phyloP scores from a whole-genome alignment of 1,140 invertebrate species.

The Drosophila nasuta region DNA sequence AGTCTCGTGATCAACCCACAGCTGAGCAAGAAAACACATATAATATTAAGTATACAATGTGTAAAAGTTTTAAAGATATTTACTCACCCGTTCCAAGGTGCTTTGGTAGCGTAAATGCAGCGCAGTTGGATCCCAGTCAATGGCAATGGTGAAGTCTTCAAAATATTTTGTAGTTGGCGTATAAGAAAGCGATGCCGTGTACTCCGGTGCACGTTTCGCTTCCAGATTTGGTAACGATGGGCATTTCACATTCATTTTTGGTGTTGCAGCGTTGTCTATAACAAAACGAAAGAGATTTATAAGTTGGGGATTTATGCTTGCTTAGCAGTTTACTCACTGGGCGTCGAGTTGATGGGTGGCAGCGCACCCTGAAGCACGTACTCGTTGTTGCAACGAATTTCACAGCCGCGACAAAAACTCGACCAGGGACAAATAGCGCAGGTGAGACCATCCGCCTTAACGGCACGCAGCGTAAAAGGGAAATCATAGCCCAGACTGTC shows the following conservation, averaged over 20 bases:
- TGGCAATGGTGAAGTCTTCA: conserved; percentile 83
- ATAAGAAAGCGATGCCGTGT: conserved; percentile 66
- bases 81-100: conserved; percentile 90
- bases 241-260: conserved; percentile 73
- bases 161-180: conserved; percentile 72
- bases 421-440: conserved; percentile 95
- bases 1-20: conserved; percentile 90
- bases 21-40: conserved; percentile 83
- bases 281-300: neutral
- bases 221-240: conserved; percentile 79
- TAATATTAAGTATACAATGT: neutral
- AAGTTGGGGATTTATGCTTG: neutral
- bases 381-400: conserved; percentile 89
- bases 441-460: conserved; percentile 89
- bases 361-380: conserved; percentile 80
- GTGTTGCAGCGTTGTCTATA: conserved; percentile 66
- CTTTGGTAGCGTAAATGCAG: conserved; percentile 94
- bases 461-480: conserved; percentile 93
- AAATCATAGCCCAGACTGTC: conserved; percentile 95
- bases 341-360: conserved; percentile 56
- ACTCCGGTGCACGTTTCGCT: conserved; percentile 63
- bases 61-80: too few relatives aligned
- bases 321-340: conserved; percentile 56
- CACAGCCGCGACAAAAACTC: conserved; percentile 93
- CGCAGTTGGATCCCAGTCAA: conserved; percentile 94